Base-by-base conservation (phyloP, 2,888 invertebrate genomes). In the Antheraea assamensis region DNA sequence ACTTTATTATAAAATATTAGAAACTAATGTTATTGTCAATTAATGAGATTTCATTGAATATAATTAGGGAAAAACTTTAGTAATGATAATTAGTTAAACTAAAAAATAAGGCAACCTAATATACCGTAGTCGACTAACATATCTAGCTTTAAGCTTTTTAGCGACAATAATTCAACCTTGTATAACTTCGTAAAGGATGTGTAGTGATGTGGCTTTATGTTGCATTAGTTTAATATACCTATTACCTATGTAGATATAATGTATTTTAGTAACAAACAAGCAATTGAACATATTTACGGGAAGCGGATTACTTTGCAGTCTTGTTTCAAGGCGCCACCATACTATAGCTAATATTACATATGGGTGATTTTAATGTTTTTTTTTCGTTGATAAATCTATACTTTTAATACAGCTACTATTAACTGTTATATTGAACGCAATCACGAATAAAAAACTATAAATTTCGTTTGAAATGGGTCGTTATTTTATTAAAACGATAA, bases 261-360 rank as follows among this genome's bases (percentile, higher is more conserved):
- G 19, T 47, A 21, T 52, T 71, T 27, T 58, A 35, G 55, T 49
- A 47, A 47, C 47, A 58, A 31, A 15, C 35, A 64, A 58, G 73
- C 70, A 55, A 24, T 15, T 68, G 31, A 52, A 66, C 70, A 42
- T 74, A 72, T 72, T 73, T 66, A 72, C 72, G 71, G 24, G 74
- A 74, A 64, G 72, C 72, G 49, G 49, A 58, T 19, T 47, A 31
- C 55, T 4, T n/a, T 13, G 71, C 79, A 80, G 80, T 80, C 76
- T 79, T 77, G 71, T 74, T 42, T 27, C 73, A 83, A 83, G 82
- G 82, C 81, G 81, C 80, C 77, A 79, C 78, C 76, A 78, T 70
- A 27, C 7, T 19, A 55, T 68, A 17, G 42, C 30, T 42, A 42
- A n/a, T 42, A 15, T 24, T 3, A 3, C 10, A n/a, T 31, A 31